Conservation (phyloP, 1,140 invertebrate species). For the Lamellibrachia luymesi region DNA sequence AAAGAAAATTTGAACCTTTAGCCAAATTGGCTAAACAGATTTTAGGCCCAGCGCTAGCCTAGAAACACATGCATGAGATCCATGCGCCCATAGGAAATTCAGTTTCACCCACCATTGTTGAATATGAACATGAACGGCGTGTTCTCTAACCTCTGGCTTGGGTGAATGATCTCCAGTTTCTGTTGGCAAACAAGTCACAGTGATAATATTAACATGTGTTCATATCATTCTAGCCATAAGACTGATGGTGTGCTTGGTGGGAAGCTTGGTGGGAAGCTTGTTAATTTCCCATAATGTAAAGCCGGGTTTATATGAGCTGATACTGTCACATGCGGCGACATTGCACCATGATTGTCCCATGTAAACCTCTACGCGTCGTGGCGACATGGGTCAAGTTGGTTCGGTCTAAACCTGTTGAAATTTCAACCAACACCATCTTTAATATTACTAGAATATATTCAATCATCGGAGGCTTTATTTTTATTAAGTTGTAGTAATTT, state of each 20-base stretch:
- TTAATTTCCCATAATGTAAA: not conserved
- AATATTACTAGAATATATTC: not conserved
- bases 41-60: too few relatives aligned
- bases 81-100: slow-evolving; percentile 24
- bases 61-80: not conserved
- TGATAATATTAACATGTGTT: not conserved
- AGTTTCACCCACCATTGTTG: slow-evolving; percentile 42
- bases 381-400: not conserved
- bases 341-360: too few relatives aligned
- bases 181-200: slow-evolving; percentile 24
- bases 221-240: not conserved
- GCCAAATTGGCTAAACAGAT: too few relatives aligned
- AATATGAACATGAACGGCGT: slow-evolving; percentile 45
- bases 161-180: slow-evolving; percentile 34
- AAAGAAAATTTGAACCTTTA: too few relatives aligned
- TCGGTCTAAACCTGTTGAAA: not conserved
- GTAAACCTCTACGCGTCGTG: too few relatives aligned
- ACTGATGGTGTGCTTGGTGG: not conserved
- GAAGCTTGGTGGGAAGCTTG: not conserved
- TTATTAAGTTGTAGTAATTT: not conserved
- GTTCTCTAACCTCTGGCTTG: slow-evolving; percentile 31
- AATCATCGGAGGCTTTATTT: not conserved
- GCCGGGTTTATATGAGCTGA: not conserved
- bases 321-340: not conserved
- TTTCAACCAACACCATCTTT: not conserved